Conservation (phyloP, 2,888 invertebrate species). For the Nasonovia ribisnigri region DNA sequence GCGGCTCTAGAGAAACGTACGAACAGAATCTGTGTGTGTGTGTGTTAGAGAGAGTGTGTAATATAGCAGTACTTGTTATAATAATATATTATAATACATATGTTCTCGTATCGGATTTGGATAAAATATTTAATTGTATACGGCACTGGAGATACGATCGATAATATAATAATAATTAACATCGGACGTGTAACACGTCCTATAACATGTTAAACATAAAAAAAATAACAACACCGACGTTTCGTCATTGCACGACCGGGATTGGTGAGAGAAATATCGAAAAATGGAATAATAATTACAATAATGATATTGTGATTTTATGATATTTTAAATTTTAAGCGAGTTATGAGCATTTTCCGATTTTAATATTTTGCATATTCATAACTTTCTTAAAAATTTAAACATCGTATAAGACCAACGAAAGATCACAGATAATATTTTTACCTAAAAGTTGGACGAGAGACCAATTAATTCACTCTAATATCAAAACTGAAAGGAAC, state of each 20-base stretch:
- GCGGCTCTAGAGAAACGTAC: not conserved
- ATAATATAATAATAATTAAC: constrained; percentile 27
- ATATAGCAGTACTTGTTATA: too few species aligned
- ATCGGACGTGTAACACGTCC: constrained; percentile 5
- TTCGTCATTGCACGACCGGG: not conserved
- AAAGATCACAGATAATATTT: too few species aligned
- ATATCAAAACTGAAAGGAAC: too few species aligned
- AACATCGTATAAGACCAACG: too few species aligned
- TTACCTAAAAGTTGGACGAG: too few species aligned
- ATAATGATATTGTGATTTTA: too few species aligned
- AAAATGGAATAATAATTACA: not conserved
- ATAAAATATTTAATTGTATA: not conserved
- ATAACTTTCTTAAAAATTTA: too few species aligned
- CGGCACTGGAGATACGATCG: constrained; percentile 23
- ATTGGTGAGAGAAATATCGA: not conserved
- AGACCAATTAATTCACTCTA: too few species aligned
- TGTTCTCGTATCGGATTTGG: not conserved
- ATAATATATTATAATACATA: too few species aligned
- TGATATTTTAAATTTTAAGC: too few species aligned
- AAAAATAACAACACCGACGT: not conserved
- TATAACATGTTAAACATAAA: not conserved
- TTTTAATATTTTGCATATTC: too few species aligned
- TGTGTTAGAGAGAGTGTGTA: not conserved
- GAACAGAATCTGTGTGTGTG: not conserved
- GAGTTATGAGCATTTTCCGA: too few species aligned